These are phyloP conservation scores for Rhagoletis pomonella DNA, from an alignment of 1,140 invertebrate species.

Conservation along the genomic window DNA sequence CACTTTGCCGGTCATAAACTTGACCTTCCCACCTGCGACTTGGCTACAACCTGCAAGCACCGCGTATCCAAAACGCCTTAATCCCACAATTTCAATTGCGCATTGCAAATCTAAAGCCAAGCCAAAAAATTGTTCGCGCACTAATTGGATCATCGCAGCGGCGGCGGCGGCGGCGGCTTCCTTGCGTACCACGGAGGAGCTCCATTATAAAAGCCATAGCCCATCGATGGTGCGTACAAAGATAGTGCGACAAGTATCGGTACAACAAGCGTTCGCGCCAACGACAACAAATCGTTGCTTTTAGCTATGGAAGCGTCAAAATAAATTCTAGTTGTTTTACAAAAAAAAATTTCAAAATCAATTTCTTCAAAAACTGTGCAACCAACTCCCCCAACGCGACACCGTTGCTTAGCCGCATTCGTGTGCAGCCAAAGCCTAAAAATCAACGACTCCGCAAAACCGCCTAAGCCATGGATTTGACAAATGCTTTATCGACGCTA, in stretches of 20 bases:
- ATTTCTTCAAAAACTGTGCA: background rate
- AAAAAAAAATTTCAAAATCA: background rate
- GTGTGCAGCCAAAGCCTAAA: background rate
- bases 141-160: slow-evolving; percentile 32
- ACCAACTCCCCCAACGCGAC: background rate
- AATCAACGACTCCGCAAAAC: background rate
- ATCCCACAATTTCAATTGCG: slow-evolving; percentile 29
- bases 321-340: background rate
- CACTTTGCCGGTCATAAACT: background rate
- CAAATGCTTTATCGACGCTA: background rate
- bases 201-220: slow-evolving; percentile 28
- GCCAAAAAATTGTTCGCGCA: background rate
- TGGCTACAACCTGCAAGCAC: background rate
- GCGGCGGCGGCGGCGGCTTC: background rate
- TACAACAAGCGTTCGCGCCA: background rate
- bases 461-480: background rate
- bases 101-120: slow-evolving; percentile 15
- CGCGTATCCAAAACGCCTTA: background rate
- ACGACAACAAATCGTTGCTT: background rate
- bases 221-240: background rate
- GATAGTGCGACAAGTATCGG: slow-evolving; percentile 33
- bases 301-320: slow-evolving; percentile 13
- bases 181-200: background rate
- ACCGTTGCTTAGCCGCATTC: background rate
- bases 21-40: slow-evolving; percentile 11